Evolutionary conservation across 2,113 vertebrate genomes (phyloP).

Genomic region (Amphiprion percula): DNA sequence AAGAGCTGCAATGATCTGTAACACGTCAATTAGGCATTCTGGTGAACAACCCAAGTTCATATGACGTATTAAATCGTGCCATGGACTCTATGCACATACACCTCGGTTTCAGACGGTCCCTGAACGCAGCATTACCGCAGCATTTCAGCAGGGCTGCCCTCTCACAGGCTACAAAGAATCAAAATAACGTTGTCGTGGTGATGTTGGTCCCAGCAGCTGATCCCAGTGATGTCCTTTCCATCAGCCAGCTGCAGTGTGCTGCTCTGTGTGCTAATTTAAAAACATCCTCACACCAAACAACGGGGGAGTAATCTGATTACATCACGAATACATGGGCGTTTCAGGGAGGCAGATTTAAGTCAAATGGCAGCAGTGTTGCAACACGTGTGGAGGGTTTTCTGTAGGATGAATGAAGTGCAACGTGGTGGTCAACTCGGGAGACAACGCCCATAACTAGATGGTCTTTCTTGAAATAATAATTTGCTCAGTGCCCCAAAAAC

Average conservation of each 20-base stretch:
- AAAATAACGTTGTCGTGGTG: conserved; percentile 15
- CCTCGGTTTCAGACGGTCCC: accelerated
- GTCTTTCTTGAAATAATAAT: too few relatives aligned
- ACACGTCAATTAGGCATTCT: too few relatives aligned
- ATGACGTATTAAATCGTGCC: background rate
- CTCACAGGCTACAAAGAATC: conserved; percentile 2
- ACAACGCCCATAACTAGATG: too few relatives aligned
- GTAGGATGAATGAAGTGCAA: background rate
- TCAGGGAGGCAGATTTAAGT: background rate
- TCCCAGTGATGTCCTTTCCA: background rate
- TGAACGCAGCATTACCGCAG: conserved; percentile 67
- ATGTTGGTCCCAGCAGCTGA: conserved; percentile 20
- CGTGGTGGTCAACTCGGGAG: background rate
- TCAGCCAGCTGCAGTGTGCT: background rate
- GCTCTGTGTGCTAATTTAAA: background rate
- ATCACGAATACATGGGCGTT: background rate
- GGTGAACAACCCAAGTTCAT: background rate
- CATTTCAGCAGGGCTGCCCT: conserved; percentile 23
- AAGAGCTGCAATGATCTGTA: too few relatives aligned
- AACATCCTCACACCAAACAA: background rate
- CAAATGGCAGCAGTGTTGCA: background rate
- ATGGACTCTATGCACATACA: accelerated
- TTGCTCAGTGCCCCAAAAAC: too few relatives aligned
- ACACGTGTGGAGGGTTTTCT: background rate
- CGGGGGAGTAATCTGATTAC: background rate